Evolutionary conservation across 2,113 vertebrate genomes (phyloP), one percentile per base, ranked within the genome.

Genomic region (Vidua macroura): DNA sequence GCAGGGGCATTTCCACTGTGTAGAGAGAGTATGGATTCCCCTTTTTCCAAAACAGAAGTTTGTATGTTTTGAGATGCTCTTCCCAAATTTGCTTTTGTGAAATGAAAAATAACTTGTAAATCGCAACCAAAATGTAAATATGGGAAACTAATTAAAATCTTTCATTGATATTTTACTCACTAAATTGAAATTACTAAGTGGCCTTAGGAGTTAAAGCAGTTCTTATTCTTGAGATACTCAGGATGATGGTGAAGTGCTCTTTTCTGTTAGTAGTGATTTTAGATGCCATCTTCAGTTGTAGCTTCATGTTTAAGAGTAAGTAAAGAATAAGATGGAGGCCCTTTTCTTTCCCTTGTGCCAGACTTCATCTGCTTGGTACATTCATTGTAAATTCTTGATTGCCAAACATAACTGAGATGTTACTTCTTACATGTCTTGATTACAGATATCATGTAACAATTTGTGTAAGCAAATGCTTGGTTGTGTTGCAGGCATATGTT

Each of bases 401-500:
- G 30, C 27, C 17, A 63, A 63, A 46, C 9, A 15, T 31, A 55
- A 20, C 21, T 53, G 19, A 28, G 37, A 22, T 62, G 48, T 69
- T 75, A 15, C 8, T 66, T 77, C 46, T 73, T 83, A n/a, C 3
- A 1, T 83, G 23, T 51, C 48, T 87, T 86, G 46, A 43, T 81
- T 91, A 70, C n/a, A 81, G 69, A 58, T 14, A 24, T 63, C 20
- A 17, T 15, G 22, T 67, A 76, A 69, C 0, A 2, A 33, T 27
- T 76, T 60, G 12, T 70, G 15, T 81, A 78, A 96, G 63, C 35
- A 84, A 75, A 37, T 25, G 35, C 74, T 86, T 83, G 25, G 11
- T 95, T 97, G 28, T 55, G 17, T 94, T 96, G 46, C 97, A 99
- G 99, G 93, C 99, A 99, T 55, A 97, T 99, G 93, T 99, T 99